These are phyloP conservation scores for Sthenelais limicola DNA, from an alignment of 2,888 invertebrate species.

Conservation along the genomic window DNA sequence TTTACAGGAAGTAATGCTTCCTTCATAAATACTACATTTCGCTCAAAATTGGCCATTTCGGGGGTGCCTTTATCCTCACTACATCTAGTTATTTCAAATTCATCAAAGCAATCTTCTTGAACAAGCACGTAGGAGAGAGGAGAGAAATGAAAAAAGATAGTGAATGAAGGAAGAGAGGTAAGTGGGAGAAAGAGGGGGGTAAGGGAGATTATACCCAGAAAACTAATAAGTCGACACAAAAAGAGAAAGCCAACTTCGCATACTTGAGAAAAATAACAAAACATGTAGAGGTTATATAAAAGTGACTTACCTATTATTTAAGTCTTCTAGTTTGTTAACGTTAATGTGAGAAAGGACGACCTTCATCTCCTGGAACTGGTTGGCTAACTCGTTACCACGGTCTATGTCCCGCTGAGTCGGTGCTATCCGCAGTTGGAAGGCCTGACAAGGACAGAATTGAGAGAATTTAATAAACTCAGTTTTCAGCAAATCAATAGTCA, in stretches of 20 bases:
- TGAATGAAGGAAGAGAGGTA: too few relatives aligned
- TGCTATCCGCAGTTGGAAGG: conserved; percentile 81
- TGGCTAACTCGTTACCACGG: conserved; percentile 83
- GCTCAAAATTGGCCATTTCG: too few relatives aligned
- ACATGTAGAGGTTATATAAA: not conserved
- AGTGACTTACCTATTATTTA: conserved; percentile 77
- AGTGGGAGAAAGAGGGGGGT: not conserved
- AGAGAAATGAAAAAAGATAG: too few relatives aligned
- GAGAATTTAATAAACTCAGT: not conserved
- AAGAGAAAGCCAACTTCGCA: too few relatives aligned
- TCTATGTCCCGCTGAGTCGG: conserved; percentile 82
- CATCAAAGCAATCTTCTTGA: too few relatives aligned
- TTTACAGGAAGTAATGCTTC: too few relatives aligned
- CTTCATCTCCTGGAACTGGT: conserved; percentile 81
- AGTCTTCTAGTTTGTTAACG: conserved; percentile 82
- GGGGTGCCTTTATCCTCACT: too few relatives aligned
- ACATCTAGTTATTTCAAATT: too few relatives aligned
- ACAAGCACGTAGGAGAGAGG: too few relatives aligned
- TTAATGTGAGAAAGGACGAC: conserved; percentile 81
- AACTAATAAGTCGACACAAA: too few relatives aligned
- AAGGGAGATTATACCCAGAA: conserved; percentile 26
- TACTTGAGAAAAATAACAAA: not conserved
- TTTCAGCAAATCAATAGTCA: too few relatives aligned
- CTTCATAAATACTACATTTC: too few relatives aligned
- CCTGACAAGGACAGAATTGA: conserved; percentile 75